Conservation (phyloP, 2,113 vertebrate species). For the Dipodomys stephensi region DNA sequence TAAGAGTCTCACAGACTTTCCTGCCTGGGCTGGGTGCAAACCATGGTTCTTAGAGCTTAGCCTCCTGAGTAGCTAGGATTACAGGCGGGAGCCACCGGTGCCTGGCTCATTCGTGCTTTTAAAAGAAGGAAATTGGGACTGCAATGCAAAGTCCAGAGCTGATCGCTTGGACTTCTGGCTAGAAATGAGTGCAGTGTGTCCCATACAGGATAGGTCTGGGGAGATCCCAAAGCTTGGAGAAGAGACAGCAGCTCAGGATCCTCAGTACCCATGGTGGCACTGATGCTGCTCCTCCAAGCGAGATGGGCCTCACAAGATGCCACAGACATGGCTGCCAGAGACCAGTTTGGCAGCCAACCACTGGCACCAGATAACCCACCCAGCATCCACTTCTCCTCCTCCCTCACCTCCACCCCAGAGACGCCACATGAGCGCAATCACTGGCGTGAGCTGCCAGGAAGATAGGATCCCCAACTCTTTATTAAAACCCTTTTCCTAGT, state of each 20-base stretch:
- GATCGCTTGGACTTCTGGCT: not conserved
- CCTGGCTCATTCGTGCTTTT: not conserved
- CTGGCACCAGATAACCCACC: not conserved
- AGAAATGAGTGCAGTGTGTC: not conserved
- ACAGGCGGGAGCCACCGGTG: not conserved
- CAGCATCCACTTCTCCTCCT: not conserved
- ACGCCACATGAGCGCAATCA: not conserved
- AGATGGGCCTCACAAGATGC: not conserved
- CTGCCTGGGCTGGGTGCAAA: not conserved
- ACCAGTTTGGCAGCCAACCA: not conserved
- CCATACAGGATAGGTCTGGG: not conserved
- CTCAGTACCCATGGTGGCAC: not conserved
- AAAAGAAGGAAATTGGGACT: not conserved
- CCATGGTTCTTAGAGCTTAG: not conserved
- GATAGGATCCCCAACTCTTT: conserved; percentile 64
- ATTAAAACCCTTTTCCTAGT: conserved; percentile 61
- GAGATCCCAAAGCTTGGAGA: not conserved
- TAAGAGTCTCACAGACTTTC: too few relatives aligned
- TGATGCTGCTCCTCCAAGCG: not conserved
- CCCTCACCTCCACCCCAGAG: not conserved
- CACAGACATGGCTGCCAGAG: not conserved
- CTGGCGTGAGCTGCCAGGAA: not conserved
- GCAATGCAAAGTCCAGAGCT: not conserved
- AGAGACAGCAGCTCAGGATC: not conserved
- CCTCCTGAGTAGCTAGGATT: not conserved